These are phyloP conservation scores for Brachyhypopomus gauderio DNA, from an alignment of 2,113 vertebrate species.

Conservation along the genomic window DNA sequence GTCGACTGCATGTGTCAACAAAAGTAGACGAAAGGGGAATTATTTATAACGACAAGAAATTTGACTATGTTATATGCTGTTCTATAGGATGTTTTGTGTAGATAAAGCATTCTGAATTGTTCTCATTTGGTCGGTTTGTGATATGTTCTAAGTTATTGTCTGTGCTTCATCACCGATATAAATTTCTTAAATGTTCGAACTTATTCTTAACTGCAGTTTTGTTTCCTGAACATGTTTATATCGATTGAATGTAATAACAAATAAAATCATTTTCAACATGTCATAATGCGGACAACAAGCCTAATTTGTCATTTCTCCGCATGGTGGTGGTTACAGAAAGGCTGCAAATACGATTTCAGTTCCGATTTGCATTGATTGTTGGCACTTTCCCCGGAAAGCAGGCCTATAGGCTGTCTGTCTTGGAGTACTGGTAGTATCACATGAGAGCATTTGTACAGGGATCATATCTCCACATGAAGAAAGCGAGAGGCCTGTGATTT, in stretches of 20 bases:
- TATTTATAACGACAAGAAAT: constrained; percentile 48
- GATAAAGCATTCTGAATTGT: constrained; percentile 94
- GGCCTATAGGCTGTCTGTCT: too few species aligned
- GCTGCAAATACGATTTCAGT: too few species aligned
- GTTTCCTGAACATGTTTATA: constrained; percentile 91
- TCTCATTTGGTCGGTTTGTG: constrained; percentile 95
- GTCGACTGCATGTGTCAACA: constrained; percentile 91
- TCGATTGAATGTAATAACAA: constrained; percentile 89
- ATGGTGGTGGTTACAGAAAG: background rate
- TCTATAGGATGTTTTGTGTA: constrained; percentile 99
- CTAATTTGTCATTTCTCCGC: background rate
- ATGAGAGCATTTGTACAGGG: too few species aligned
- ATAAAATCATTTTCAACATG: constrained; percentile 97
- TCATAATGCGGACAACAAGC: constrained; percentile 77
- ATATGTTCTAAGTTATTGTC: constrained; percentile 96
- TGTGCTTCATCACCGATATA: constrained; percentile 95
- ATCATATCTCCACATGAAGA: too few species aligned
- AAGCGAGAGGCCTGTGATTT: too few species aligned
- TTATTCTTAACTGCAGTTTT: constrained; percentile 88
- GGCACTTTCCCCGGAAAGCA: too few species aligned
- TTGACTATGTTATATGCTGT: constrained; percentile 83
- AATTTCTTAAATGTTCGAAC: constrained; percentile 96
- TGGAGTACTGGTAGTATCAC: too few species aligned
- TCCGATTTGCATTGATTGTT: too few species aligned
- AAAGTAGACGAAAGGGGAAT: constrained; percentile 58